A percentile compares a stretch with the other conserved stretches of the same genome.
Evolutionary conservation across 2,113 vertebrate genomes (phyloP).

Genomic region (Centrocercus urophasianus): DNA sequence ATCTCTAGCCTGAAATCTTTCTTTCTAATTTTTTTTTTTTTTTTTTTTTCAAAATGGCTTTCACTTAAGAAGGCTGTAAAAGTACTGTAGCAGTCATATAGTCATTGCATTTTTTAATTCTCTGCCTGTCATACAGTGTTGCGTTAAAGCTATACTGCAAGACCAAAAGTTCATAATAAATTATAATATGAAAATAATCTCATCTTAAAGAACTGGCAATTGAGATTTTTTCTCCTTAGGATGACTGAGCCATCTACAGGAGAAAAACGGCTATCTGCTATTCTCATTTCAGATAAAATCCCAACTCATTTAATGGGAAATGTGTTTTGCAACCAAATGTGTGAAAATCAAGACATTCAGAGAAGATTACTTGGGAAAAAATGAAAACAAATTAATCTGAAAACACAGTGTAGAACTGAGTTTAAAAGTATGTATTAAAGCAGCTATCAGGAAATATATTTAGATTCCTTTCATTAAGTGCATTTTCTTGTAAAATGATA

Average conservation of each 20-base stretch:
- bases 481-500: neutral
- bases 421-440: neutral
- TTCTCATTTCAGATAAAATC: neutral
- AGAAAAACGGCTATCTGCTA: neutral
- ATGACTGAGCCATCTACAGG: neutral
- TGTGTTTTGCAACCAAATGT: neutral
- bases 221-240: neutral
- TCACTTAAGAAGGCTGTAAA: constrained; percentile 9
- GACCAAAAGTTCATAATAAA: neutral
- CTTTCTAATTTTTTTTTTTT: neutral
- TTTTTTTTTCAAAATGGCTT: neutral
- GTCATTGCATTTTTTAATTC: neutral
- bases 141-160: neutral
- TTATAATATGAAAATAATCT: neutral
- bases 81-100: neutral
- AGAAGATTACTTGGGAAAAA: neutral
- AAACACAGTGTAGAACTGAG: neutral
- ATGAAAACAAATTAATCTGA: neutral
- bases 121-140: neutral
- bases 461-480: neutral
- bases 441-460: neutral
- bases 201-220: neutral
- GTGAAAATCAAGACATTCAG: neutral
- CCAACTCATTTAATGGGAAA: neutral
- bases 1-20: constrained; percentile 11